A percentile compares a stretch with the other conserved stretches of the same genome.
phyloP scores from a whole-genome alignment of 1,140 invertebrate species.

The Halictus rubicundus region DNA sequence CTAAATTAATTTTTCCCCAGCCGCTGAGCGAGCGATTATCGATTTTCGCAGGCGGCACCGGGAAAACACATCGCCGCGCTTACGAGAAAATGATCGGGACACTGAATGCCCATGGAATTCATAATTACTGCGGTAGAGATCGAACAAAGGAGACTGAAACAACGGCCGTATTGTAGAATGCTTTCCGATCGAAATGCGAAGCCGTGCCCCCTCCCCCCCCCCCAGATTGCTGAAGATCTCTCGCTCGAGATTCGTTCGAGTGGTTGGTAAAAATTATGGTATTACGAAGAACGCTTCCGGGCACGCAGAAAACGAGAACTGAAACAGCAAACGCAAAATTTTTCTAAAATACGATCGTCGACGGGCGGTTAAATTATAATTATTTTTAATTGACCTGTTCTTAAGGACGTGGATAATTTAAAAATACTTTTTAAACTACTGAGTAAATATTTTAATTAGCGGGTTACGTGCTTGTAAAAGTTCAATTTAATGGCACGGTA shows the following conservation, averaged over 20 bases:
- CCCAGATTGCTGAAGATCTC: neutral
- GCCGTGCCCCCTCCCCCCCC: neutral
- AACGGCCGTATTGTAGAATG: conserved; percentile 1
- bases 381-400: too few relatives aligned
- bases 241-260: neutral
- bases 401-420: too few relatives aligned
- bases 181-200: conserved; percentile 3
- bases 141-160: neutral
- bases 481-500: too few relatives aligned
- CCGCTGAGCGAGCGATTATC: neutral
- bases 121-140: conserved; percentile 30
- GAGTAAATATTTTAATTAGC: too few relatives aligned
- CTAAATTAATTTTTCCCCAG: neutral
- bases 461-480: too few relatives aligned
- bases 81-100: conserved; percentile 1
- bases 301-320: too few relatives aligned
- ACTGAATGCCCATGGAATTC: conserved; percentile 23
- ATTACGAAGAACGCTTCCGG: neutral
- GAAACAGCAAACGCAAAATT: too few relatives aligned
- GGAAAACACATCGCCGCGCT: neutral
- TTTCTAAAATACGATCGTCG: too few relatives aligned
- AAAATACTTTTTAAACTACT: too few relatives aligned
- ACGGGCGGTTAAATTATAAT: too few relatives aligned
- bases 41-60: neutral
- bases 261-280: neutral